These are phyloP conservation scores for Cryptocheilus praepositus DNA, from an alignment of 2,888 invertebrate genomes.

Conservation along the genomic window DNA sequence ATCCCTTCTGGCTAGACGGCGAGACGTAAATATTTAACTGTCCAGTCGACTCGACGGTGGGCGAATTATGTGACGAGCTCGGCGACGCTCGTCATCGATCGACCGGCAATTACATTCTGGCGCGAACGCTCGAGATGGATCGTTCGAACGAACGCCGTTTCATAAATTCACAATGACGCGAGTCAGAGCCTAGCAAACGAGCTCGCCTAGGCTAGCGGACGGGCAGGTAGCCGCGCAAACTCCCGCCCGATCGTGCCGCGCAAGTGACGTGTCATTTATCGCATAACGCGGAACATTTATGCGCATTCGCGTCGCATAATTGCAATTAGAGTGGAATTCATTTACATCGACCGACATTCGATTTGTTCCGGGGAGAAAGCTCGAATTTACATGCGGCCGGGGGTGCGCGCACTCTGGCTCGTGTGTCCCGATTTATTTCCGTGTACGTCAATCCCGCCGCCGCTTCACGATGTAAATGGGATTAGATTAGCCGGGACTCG, in stretches of 20 bases:
- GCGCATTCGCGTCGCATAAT: conserved; percentile 54
- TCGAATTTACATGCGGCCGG: conserved; percentile 48
- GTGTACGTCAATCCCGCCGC: conserved; percentile 50
- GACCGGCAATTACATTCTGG: conserved; percentile 42
- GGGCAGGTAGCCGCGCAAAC: conserved; percentile 28
- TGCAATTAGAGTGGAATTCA: conserved; percentile 62
- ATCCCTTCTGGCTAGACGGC: conserved; percentile 23
- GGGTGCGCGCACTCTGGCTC: conserved; percentile 11
- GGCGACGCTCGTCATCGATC: neutral
- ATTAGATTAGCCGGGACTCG: conserved; percentile 48
- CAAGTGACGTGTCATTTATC: conserved; percentile 60
- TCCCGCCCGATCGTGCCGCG: conserved; percentile 2
- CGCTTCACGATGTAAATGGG: conserved; percentile 50
- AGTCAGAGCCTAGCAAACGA: conserved; percentile 7
- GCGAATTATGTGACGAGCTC: conserved; percentile 42
- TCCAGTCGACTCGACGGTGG: conserved; percentile 40
- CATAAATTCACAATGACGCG: conserved; percentile 57
- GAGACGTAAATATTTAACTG: conserved; percentile 47
- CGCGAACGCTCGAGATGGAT: conserved; percentile 42
- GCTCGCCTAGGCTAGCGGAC: neutral
- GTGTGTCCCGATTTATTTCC: conserved; percentile 55
- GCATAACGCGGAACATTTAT: conserved; percentile 54
- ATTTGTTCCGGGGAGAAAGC: conserved; percentile 56
- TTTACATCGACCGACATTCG: conserved; percentile 59
- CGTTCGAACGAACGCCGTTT: conserved; percentile 49